Evolutionary conservation across 1,140 invertebrate genomes (phyloP).

Genomic region (Cyclina sinensis): DNA sequence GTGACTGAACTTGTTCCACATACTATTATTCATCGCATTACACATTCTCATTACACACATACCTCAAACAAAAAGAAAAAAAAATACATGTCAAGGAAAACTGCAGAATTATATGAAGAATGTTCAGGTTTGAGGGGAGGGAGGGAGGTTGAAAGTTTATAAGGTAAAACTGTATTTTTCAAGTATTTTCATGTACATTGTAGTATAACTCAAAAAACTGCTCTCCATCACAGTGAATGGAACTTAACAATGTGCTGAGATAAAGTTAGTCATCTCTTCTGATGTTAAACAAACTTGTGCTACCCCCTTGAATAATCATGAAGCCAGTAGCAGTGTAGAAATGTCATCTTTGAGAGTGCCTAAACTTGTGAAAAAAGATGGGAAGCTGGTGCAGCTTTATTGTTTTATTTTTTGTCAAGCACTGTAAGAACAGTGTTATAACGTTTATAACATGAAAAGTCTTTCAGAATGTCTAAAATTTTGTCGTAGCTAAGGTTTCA

Average conservation of each 20-base stretch:
- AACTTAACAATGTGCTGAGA: conserved; percentile 22
- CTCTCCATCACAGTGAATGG: conserved; percentile 63
- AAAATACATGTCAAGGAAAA: conserved; percentile 27
- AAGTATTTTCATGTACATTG: background rate
- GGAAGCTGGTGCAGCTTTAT: conserved; percentile 5
- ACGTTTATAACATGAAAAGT: conserved; percentile 49
- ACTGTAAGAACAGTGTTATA: conserved; percentile 24
- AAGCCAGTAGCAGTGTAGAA: background rate
- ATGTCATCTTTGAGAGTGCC: background rate
- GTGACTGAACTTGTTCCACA: background rate
- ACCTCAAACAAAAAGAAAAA: conserved; percentile 16
- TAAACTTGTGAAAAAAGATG: background rate
- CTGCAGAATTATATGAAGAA: conserved; percentile 3
- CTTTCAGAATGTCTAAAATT: conserved; percentile 61
- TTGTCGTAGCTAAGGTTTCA: conserved; percentile 32
- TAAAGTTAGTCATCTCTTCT: background rate
- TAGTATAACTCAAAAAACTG: background rate
- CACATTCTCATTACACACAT: conserved; percentile 45
- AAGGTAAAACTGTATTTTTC: conserved; percentile 38
- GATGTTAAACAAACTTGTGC: conserved; percentile 47
- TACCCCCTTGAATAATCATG: conserved; percentile 14
- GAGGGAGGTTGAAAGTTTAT: background rate
- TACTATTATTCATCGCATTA: conserved; percentile 36
- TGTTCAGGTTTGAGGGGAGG: background rate
- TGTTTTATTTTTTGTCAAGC: background rate